Percentiles rank a stretch among this genome's conserved stretches.
Evolutionary conservation across 2,888 invertebrate species (phyloP).

Genomic region (Crioceris asparagi): DNA sequence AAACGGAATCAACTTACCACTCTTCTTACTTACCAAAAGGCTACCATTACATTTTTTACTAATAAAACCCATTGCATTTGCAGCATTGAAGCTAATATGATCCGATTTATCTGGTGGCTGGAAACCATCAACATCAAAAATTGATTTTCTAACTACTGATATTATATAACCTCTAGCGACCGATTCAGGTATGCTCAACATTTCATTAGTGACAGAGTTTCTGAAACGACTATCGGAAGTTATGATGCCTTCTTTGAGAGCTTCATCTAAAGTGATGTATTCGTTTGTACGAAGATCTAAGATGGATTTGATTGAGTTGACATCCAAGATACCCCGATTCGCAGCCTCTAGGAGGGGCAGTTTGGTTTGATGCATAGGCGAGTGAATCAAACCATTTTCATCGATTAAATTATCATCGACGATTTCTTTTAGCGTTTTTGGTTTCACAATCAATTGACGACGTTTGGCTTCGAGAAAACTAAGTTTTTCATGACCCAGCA

Average conservation of each 20-base stretch:
- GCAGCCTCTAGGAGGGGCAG: conserved; percentile 78
- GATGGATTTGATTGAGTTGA: conserved; percentile 72
- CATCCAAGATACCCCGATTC: conserved; percentile 76
- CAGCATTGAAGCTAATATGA: conserved; percentile 74
- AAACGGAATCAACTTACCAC: conserved; percentile 64
- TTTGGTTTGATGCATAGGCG: conserved; percentile 66
- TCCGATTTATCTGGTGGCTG: conserved; percentile 72
- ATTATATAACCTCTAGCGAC: conserved; percentile 81
- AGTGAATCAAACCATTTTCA: conserved; percentile 63
- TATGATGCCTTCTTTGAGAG: conserved; percentile 71
- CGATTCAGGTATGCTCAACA: conserved; percentile 73
- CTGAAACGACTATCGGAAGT: conserved; percentile 63
- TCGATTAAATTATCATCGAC: conserved; percentile 72
- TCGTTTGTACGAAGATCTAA: conserved; percentile 70
- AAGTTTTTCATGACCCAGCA: conserved; percentile 60
- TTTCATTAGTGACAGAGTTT: conserved; percentile 62
- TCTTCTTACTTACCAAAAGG: conserved; percentile 60
- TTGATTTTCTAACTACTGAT: conserved; percentile 75
- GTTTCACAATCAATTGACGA: conserved; percentile 71
- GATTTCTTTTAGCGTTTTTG: conserved; percentile 85
- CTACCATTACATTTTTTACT: conserved; percentile 63
- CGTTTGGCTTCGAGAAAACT: conserved; percentile 74
- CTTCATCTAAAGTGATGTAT: conserved; percentile 74
- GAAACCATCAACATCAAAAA: conserved; percentile 88
- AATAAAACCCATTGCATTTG: conserved; percentile 64